Evolutionary conservation across 2,113 vertebrate genomes (phyloP).

Genomic region (Motacilla alba): DNA sequence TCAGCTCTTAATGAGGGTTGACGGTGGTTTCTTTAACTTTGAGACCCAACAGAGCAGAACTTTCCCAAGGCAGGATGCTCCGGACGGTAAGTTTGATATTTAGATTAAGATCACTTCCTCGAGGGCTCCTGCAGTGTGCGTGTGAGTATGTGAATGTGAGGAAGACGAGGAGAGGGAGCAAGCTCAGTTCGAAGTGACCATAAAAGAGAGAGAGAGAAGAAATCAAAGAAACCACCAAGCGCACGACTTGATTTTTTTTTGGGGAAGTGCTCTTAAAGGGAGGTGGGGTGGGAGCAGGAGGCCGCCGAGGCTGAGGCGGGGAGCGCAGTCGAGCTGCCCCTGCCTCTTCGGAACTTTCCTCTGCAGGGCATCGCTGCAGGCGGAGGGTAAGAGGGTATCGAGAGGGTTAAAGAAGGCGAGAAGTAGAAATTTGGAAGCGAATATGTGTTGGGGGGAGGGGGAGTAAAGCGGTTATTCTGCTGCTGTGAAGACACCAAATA

Average conservation of each 20-base stretch:
- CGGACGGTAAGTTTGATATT: slow-evolving; percentile 5
- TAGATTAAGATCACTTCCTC: not conserved
- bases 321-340: not conserved
- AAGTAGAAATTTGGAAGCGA: slow-evolving; percentile 13
- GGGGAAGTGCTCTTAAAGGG: not conserved
- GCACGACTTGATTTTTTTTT: not conserved
- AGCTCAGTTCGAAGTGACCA: not conserved
- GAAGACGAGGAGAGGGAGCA: not conserved
- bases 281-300: not conserved
- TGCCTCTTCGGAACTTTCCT: not conserved
- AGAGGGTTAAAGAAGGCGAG: not conserved
- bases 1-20: not conserved
- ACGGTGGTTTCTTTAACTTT: not conserved
- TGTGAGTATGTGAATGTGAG: not conserved
- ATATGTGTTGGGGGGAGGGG: not conserved
- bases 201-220: not conserved
- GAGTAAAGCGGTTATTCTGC: not conserved
- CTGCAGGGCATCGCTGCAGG: not conserved
- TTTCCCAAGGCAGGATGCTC: not conserved
- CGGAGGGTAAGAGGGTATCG: not conserved
- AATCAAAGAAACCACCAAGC: not conserved
- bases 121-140: not conserved
- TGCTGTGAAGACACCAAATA: not conserved
- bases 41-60: not conserved
- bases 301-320: not conserved